Conservation (phyloP, 23 tunicate genomes). For the Halocynthia roretzi region DNA sequence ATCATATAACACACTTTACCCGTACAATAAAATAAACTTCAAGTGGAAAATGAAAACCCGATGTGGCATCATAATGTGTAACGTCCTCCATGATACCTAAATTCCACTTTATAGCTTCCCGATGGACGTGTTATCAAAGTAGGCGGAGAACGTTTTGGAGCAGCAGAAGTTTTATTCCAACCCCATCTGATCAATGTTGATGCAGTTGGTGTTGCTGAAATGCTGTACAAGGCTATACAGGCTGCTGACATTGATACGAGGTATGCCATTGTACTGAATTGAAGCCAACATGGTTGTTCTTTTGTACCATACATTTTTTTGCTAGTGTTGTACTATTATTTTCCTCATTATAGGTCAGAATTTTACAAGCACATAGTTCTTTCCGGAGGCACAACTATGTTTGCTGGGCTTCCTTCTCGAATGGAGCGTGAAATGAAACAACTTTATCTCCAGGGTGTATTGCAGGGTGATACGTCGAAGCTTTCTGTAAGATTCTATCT, state of each 20-base stretch:
- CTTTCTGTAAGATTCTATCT: slow-evolving; percentile 53
- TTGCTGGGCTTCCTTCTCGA: slow-evolving; percentile 94
- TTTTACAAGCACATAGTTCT: slow-evolving; percentile 99
- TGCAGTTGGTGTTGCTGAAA: slow-evolving; percentile 83
- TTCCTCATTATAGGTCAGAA: slow-evolving; percentile 40
- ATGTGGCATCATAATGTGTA: too few species aligned
- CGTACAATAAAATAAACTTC: too few species aligned
- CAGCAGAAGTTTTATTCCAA: slow-evolving; percentile 98
- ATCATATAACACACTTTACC: too few species aligned
- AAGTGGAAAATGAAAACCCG: too few species aligned
- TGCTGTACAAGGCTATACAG: slow-evolving; percentile 95
- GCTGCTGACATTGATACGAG: slow-evolving; percentile 88
- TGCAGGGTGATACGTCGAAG: slow-evolving; percentile 92
- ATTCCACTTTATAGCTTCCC: slow-evolving; percentile 42
- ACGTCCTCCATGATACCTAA: too few species aligned
- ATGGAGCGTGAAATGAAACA: slow-evolving; percentile 96
- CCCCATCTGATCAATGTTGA: slow-evolving; percentile 98
- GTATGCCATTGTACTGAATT: slow-evolving; percentile 20
- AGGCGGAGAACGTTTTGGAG: slow-evolving; percentile 91
- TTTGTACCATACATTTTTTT: not conserved
- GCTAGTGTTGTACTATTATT: not conserved
- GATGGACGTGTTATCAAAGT: slow-evolving; percentile 92
- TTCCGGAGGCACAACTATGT: slow-evolving; percentile 98
- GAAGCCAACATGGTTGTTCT: not conserved
- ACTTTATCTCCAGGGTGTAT: slow-evolving; percentile 84